phyloP scores from a whole-genome alignment of 2,888 invertebrate genomes.

The Cryptophagus acutangulus region DNA sequence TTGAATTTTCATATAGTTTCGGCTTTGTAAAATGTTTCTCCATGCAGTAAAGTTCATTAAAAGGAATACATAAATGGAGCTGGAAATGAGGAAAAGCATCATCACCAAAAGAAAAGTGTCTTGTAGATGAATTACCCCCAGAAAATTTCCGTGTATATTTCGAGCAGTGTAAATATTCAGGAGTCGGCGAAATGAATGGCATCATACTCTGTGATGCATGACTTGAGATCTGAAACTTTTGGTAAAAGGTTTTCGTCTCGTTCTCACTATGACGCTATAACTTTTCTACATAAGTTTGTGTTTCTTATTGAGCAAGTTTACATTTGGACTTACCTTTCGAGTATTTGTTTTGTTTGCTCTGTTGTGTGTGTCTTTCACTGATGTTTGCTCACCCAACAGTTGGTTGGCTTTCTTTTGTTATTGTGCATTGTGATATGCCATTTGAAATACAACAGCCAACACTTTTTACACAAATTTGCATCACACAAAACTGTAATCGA shows the following conservation, averaged over 20 bases:
- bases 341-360: conserved; percentile 26
- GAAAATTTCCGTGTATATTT: too few species aligned
- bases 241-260: conserved; percentile 6
- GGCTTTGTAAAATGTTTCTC: too few species aligned
- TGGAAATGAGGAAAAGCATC: background rate
- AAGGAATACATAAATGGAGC: too few species aligned
- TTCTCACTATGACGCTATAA: background rate
- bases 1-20: too few species aligned
- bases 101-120: too few species aligned
- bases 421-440: background rate
- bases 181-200: conserved; percentile 20
- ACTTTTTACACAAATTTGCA: too few species aligned
- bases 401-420: conserved; percentile 16
- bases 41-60: too few species aligned
- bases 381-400: conserved; percentile 26
- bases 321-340: conserved; percentile 25
- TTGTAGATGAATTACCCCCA: too few species aligned
- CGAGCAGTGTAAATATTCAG: too few species aligned
- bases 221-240: conserved; percentile 19
- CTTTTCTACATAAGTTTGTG: conserved; percentile 16
- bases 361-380: conserved; percentile 22
- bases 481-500: too few species aligned
- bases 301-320: conserved; percentile 26
- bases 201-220: conserved; percentile 19
- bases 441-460: too few species aligned